These are phyloP conservation scores for Asobara japonica DNA, from an alignment of 1,140 invertebrate genomes.

Conservation along the genomic window DNA sequence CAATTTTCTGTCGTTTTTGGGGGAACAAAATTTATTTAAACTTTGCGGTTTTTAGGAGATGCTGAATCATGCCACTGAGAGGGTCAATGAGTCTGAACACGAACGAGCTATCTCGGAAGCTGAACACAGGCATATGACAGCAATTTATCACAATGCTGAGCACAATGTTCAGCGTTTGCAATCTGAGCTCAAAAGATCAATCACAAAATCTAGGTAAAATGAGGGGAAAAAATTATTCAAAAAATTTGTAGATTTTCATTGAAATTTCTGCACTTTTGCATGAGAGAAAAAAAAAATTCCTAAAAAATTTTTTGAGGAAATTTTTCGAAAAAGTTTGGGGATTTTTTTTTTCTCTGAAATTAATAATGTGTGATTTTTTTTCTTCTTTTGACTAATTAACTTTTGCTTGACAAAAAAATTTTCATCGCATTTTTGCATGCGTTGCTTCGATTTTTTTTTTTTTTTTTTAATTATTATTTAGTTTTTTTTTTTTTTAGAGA, in stretches of 20 bases:
- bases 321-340: too few species aligned
- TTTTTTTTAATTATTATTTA: slow-evolving; percentile 25
- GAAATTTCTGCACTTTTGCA: background rate
- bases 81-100: slow-evolving; percentile 80
- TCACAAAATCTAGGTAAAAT: slow-evolving; percentile 74
- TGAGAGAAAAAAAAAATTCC: too few species aligned
- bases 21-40: background rate
- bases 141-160: slow-evolving; percentile 73
- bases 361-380: background rate
- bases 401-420: background rate
- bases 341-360: too few species aligned
- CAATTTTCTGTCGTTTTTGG: too few species aligned
- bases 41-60: slow-evolving; percentile 74
- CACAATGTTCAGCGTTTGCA: slow-evolving; percentile 73
- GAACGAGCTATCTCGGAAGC: slow-evolving; percentile 76
- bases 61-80: slow-evolving; percentile 94
- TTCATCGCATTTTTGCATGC: background rate
- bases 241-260: slow-evolving; percentile 15
- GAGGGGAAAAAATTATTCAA: slow-evolving; percentile 1
- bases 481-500: background rate
- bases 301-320: too few species aligned
- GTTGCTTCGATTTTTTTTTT: slow-evolving; percentile 21
- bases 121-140: slow-evolving; percentile 74
- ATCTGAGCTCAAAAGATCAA: slow-evolving; percentile 75
- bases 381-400: background rate